Conservation (phyloP, 2,113 vertebrate genomes). For the Microcebus murinus region DNA sequence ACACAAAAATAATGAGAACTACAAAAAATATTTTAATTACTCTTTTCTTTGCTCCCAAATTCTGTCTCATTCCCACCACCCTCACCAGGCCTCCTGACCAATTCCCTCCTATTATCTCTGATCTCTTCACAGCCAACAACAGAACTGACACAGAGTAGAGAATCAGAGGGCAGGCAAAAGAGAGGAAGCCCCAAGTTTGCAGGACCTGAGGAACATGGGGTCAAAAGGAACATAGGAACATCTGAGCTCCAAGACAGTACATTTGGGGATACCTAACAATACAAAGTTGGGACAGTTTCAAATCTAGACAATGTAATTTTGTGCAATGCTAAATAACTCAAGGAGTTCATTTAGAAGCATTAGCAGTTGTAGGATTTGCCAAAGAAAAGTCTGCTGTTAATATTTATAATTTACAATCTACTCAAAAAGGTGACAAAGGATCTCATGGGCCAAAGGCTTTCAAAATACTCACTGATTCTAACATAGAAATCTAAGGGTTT, state of each 20-base stretch:
- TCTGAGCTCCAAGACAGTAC: not conserved
- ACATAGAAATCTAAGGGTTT: not conserved
- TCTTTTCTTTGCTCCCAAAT: conserved; percentile 29
- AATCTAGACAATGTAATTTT: not conserved
- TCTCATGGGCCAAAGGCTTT: conserved; percentile 19
- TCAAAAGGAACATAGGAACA: not conserved
- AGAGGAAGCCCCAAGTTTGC: not conserved
- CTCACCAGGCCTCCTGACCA: not conserved
- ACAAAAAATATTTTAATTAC: not conserved
- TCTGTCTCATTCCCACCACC: not conserved
- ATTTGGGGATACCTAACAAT: not conserved
- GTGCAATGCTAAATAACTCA: not conserved
- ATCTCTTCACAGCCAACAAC: not conserved
- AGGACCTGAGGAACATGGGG: not conserved
- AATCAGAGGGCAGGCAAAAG: not conserved
- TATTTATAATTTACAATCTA: not conserved
- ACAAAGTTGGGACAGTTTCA: not conserved
- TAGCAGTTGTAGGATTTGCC: not conserved
- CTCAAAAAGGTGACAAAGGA: not conserved
- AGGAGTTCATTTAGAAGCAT: not conserved
- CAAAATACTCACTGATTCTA: not conserved
- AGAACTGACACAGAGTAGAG: not conserved
- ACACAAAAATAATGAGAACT: conserved; percentile 48
- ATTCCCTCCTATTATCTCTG: not conserved
- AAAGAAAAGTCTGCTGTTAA: conserved; percentile 2